Base-by-base conservation (phyloP, 2,888 invertebrate species). In the Phrixothrix hirtus region DNA sequence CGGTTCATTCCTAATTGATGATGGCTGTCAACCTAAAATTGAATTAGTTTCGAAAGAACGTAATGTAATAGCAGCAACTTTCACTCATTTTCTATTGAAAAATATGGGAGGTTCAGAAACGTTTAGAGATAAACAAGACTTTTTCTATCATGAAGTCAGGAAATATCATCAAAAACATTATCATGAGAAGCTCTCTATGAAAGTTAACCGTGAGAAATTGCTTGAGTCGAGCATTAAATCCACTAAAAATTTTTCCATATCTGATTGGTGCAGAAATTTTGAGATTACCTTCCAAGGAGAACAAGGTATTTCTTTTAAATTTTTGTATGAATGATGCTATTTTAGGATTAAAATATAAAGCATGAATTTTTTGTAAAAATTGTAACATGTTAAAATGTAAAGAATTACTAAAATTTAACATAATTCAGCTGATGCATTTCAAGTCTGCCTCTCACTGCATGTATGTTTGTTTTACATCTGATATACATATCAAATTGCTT, bases 81-180 rank as follows among this genome's bases (percentile, higher is more conserved):
- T 93, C 76, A 91, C 94, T 1, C 88, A 92, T 71, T 92, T 95
- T 72, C 82, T 95, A 59, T 78, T 94, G 17, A 92, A 92, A 77
- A 95, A 95, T 78, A 94, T 94, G 74, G 95, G 95, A 39, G 95
- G 95, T 1, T 95, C 94, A 34, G 95, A 95, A 76, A 90, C 93
- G 7, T 95, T 96, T 72, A 92, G 93, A 80, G 86, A 85, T 71
- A 87, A 87, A 53, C 75, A 75, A 43, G 73, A 84, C 61, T 86
- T 85, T 70, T 86, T 86, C 71, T 83, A 85, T 68, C 85, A 85
- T 67, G 85, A 86, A 74, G 81, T 87, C 17, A 82, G 95, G 61
- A 89, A 90, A 67, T 87, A 86, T 64, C 94, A 95, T 77, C 85
- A 89, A 62, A 91, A 91, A 49, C 89, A 91, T 71, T 87, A 90